A percentile compares a stretch with the other conserved stretches of the same genome.
These are phyloP conservation scores for Cephalotes varians DNA, from an alignment of 2,888 invertebrate genomes.

Conservation along the genomic window DNA sequence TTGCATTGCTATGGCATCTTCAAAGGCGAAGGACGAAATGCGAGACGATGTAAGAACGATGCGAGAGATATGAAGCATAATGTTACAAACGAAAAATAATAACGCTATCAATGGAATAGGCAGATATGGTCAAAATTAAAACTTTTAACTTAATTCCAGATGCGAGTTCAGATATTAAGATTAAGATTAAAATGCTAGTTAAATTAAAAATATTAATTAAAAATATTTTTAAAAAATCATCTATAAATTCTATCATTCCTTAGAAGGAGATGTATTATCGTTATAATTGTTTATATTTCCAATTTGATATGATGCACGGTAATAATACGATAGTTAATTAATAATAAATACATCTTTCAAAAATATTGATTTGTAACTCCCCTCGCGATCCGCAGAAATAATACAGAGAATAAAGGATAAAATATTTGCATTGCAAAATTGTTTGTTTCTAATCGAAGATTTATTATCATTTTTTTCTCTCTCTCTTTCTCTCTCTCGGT, in stretches of 20 bases:
- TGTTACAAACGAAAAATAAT: not conserved
- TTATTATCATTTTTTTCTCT: slow-evolving; percentile 31
- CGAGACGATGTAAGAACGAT: not conserved
- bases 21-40: not conserved
- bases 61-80: not conserved
- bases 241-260: not conserved
- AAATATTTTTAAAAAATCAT: not conserved
- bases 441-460: slow-evolving; percentile 30
- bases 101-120: not conserved
- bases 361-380: slow-evolving; percentile 25
- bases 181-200: too few relatives aligned
- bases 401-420: not conserved
- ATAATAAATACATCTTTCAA: not conserved
- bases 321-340: slow-evolving; percentile 3
- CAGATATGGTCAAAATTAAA: not conserved
- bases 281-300: not conserved
- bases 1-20: not conserved
- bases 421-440: slow-evolving; percentile 29
- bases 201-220: not conserved
- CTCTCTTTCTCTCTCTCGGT: not conserved
- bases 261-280: not conserved
- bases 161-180: not conserved
- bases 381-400: not conserved
- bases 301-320: not conserved
- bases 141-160: not conserved